Evolutionary conservation across 2,888 invertebrate species (phyloP).

Genomic region (Teinopalpus imperialis): DNA sequence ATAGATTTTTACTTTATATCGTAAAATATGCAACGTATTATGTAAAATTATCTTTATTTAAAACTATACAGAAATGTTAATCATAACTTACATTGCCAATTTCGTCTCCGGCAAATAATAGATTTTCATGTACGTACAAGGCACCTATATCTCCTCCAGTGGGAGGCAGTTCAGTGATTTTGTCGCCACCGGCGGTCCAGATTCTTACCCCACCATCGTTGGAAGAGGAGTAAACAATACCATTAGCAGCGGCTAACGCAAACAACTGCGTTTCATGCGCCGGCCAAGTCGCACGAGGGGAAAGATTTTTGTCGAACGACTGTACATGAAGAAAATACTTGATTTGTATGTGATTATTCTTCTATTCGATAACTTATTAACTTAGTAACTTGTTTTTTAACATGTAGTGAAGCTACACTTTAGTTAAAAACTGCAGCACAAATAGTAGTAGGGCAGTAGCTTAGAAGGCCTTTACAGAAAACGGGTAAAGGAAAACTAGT

Average conservation of each 20-base stretch:
- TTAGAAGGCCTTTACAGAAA: too few relatives aligned
- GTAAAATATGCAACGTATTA: too few relatives aligned
- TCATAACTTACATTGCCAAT: slow-evolving; percentile 83
- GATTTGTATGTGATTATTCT: too few relatives aligned
- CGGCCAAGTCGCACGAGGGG: slow-evolving; percentile 56
- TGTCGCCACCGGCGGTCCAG: slow-evolving; percentile 71
- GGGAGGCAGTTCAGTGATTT: slow-evolving; percentile 54
- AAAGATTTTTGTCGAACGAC: slow-evolving; percentile 56
- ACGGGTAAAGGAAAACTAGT: too few relatives aligned
- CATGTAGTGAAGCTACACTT: too few relatives aligned
- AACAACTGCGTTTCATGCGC: slow-evolving; percentile 84
- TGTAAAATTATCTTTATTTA: too few relatives aligned
- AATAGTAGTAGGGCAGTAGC: too few relatives aligned
- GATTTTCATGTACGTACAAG: slow-evolving; percentile 54
- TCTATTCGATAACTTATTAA: too few relatives aligned
- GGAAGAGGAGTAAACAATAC: slow-evolving; percentile 82
- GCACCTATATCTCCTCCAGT: slow-evolving; percentile 64
- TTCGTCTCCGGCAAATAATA: slow-evolving; percentile 84
- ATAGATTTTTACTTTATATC: too few relatives aligned
- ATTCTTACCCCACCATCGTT: slow-evolving; percentile 84
- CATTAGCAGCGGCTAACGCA: slow-evolving; percentile 78
- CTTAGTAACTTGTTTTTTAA: too few relatives aligned
- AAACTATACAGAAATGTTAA: too few relatives aligned
- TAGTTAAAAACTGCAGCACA: too few relatives aligned
- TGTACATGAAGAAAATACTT: slow-evolving; percentile 34